These are phyloP conservation scores for Equus quagga DNA, from an alignment of 2,113 vertebrate species.

Conservation along the genomic window DNA sequence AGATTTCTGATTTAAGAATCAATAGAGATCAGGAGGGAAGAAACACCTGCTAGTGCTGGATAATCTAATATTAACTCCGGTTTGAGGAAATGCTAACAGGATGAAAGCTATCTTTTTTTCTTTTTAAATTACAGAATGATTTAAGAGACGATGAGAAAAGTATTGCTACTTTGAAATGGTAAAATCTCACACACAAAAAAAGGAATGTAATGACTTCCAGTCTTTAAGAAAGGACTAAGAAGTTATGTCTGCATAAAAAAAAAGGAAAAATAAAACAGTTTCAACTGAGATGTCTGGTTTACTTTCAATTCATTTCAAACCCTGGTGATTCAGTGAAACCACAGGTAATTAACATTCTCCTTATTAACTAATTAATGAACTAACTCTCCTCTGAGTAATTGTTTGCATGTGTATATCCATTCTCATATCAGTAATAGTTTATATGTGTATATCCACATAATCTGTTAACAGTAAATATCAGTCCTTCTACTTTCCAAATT, in stretches of 20 bases:
- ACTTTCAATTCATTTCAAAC: slow-evolving; percentile 56
- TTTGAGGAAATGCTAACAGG: neutral
- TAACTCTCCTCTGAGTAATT: neutral
- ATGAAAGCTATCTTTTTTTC: neutral
- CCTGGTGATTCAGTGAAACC: neutral
- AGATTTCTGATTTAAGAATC: neutral
- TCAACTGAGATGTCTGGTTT: slow-evolving; percentile 19
- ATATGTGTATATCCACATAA: neutral
- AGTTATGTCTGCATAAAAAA: slow-evolving; percentile 42
- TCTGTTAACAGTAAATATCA: neutral
- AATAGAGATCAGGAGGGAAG: neutral
- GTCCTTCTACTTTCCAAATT: neutral
- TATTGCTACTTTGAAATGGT: slow-evolving; percentile 56
- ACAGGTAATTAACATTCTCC: neutral
- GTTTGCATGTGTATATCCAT: neutral
- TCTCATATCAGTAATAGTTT: neutral
- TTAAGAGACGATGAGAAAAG: slow-evolving; percentile 50
- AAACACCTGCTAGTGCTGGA: neutral
- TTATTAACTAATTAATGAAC: neutral
- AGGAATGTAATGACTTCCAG: slow-evolving; percentile 16
- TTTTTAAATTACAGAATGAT: slow-evolving; percentile 21
- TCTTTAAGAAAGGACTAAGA: neutral
- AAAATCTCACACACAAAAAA: slow-evolving; percentile 56
- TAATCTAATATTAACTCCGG: neutral
- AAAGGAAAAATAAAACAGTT: slow-evolving; percentile 44